Evolutionary conservation across 23 tunicate species (phyloP).

Genomic region (Halocynthia roretzi): DNA sequence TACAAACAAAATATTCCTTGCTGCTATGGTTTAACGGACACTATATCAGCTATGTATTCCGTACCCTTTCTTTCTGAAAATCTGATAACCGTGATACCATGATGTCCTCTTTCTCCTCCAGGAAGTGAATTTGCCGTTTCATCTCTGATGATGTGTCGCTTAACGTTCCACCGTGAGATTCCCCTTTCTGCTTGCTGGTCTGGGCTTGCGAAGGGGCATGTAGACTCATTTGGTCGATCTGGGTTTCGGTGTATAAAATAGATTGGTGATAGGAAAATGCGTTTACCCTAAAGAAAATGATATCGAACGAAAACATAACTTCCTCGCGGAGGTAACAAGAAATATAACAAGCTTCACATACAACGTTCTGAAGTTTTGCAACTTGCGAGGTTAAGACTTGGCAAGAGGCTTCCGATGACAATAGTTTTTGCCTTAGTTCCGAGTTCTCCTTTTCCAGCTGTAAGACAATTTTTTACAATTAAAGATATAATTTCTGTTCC

Average conservation of each 20-base stretch:
- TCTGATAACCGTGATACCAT: slow-evolving; percentile 37
- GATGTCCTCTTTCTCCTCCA: slow-evolving; percentile 48
- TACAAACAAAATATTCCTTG: neutral
- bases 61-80: slow-evolving; percentile 54
- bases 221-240: slow-evolving; percentile 86
- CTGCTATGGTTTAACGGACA: neutral
- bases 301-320: too few species aligned
- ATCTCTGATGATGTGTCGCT: slow-evolving; percentile 41
- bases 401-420: neutral
- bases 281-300: too few species aligned
- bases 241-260: too few species aligned
- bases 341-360: neutral
- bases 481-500: too few species aligned
- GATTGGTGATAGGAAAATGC: too few species aligned
- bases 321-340: neutral
- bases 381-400: neutral
- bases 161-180: slow-evolving; percentile 4
- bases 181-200: neutral
- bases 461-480: neutral
- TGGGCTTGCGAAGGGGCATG: slow-evolving; percentile 63
- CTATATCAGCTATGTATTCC: neutral
- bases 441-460: slow-evolving; percentile 19
- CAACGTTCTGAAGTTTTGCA: slow-evolving; percentile 9
- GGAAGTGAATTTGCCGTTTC: slow-evolving; percentile 45
- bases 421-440: slow-evolving; percentile 11